A percentile compares a stretch with the other conserved stretches of the same genome.
phyloP scores from a whole-genome alignment of 1,140 invertebrate genomes.

The Linepithema humile region DNA sequence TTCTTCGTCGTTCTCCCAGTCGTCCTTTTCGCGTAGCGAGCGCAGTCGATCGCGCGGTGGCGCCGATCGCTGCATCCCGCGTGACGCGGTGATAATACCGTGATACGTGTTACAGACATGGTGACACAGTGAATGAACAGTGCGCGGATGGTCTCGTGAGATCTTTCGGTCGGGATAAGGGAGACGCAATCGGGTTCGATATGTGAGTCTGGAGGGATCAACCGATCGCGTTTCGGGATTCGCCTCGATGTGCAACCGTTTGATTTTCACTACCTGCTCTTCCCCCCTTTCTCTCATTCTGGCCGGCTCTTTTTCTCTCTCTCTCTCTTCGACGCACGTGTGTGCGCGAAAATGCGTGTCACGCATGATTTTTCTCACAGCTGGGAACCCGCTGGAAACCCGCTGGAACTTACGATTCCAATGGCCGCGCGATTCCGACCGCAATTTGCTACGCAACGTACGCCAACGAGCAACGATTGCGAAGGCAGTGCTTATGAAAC shows the following conservation, averaged over 20 bases:
- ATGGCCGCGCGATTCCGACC: background rate
- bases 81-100: constrained; percentile 30
- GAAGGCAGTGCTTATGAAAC: constrained; percentile 1
- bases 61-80: constrained; percentile 4
- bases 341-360: constrained; percentile 22
- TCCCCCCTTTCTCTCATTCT: background rate
- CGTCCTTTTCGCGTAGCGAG: background rate
- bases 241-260: background rate
- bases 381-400: background rate
- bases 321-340: constrained; percentile 20
- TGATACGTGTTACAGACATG: background rate
- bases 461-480: background rate
- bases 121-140: constrained; percentile 41
- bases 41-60: constrained; percentile 13
- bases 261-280: background rate
- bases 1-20: background rate
- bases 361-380: constrained; percentile 12
- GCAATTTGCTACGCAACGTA: constrained; percentile 34
- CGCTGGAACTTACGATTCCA: background rate
- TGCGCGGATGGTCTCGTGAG: background rate
- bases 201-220: constrained; percentile 17
- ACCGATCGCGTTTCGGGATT: background rate
- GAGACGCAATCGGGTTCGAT: background rate
- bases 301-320: background rate
- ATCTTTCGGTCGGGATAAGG: background rate